Percentiles rank a stretch among this genome's conserved stretches.
Conservation (phyloP, 2,888 invertebrate species). For the Spodoptera littoralis region DNA sequence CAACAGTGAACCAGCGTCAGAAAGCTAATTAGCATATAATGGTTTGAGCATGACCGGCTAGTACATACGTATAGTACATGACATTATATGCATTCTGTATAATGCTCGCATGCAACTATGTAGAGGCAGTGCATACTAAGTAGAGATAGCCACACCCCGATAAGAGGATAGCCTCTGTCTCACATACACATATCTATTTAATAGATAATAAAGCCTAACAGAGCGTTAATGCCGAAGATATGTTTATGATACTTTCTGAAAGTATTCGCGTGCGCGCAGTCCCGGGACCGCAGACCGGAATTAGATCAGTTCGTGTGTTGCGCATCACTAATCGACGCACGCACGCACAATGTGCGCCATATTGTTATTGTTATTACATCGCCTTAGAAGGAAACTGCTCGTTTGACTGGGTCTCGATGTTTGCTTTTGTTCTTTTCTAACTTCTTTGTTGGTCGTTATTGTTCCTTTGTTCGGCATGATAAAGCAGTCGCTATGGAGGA, state of each 20-base stretch:
- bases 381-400: constrained; percentile 78
- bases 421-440: constrained; percentile 84
- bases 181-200: constrained; percentile 64
- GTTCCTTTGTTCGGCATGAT: constrained; percentile 82
- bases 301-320: constrained; percentile 65
- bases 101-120: constrained; percentile 76
- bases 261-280: constrained; percentile 54
- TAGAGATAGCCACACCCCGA: constrained; percentile 85
- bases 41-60: constrained; percentile 70
- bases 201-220: constrained; percentile 55
- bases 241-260: constrained; percentile 66
- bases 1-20: constrained; percentile 67
- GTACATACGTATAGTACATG: constrained; percentile 50
- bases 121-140: constrained; percentile 79
- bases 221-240: constrained; percentile 67
- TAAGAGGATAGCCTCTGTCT: constrained; percentile 73
- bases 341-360: constrained; percentile 74
- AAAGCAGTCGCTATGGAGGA: constrained; percentile 69
- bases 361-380: constrained; percentile 80
- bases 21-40: constrained; percentile 81
- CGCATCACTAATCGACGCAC: constrained; percentile 71
- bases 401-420: constrained; percentile 75
- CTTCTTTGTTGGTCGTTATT: constrained; percentile 82
- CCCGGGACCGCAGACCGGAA: constrained; percentile 57
- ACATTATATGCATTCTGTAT: constrained; percentile 39